These are phyloP conservation scores for Amphiprion percula DNA, from an alignment of 2,113 vertebrate genomes.

Conservation along the genomic window DNA sequence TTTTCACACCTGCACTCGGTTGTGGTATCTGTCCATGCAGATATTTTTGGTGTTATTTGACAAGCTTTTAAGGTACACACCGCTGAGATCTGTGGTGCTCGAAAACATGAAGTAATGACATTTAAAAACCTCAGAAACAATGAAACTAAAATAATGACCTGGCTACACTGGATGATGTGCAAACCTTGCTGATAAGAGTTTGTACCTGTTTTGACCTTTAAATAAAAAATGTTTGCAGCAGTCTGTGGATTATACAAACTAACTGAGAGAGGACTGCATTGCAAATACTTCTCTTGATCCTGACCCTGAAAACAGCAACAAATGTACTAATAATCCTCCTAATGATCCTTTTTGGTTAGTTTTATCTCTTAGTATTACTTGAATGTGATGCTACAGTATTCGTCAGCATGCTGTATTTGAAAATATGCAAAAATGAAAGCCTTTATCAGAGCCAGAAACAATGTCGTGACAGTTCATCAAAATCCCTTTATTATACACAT, in stretches of 20 bases:
- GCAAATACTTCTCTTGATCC: too few relatives aligned
- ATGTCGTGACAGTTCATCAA: too few relatives aligned
- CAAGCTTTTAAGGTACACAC: constrained; percentile 41
- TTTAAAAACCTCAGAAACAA: constrained; percentile 16
- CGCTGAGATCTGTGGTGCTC: not conserved
- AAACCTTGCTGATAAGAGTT: constrained; percentile 4
- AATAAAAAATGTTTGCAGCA: not conserved
- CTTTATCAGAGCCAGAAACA: too few relatives aligned
- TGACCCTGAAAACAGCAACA: not conserved
- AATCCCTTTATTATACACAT: too few relatives aligned
- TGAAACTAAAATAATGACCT: not conserved
- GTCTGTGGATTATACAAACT: not conserved
- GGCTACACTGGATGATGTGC: constrained; percentile 6
- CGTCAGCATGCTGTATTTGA: too few relatives aligned
- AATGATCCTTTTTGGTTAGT: not conserved
- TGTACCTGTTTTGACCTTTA: constrained; percentile 16
- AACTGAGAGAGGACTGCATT: not conserved
- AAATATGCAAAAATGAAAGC: too few relatives aligned
- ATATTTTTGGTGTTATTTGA: constrained; percentile 31
- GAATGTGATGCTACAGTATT: not conserved
- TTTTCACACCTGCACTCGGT: constrained; percentile 46
- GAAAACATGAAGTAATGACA: constrained; percentile 40
- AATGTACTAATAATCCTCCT: not conserved
- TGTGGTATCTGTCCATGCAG: not conserved
- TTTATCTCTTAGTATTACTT: constrained; percentile 1